Evolutionary conservation across 1,140 invertebrate species (phyloP).

Genomic region (Anadara kagoshimensis): DNA sequence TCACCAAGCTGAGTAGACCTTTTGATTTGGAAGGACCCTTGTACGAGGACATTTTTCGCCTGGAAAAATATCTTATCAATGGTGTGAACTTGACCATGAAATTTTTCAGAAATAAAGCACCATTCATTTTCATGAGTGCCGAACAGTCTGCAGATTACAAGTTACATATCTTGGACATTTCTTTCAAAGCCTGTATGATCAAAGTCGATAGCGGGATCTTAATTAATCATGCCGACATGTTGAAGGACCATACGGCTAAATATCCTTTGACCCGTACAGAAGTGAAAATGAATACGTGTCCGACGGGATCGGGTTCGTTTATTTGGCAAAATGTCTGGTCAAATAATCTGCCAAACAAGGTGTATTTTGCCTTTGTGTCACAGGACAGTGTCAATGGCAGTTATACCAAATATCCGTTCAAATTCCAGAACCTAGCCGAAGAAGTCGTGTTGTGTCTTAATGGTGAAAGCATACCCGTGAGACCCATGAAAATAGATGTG

Average conservation of each 20-base stretch:
- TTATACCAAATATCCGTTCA: conserved; percentile 33
- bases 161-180: conserved; percentile 18
- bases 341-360: conserved; percentile 21
- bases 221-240: conserved; percentile 22
- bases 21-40: conserved; percentile 23
- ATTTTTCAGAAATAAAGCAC: conserved; percentile 8
- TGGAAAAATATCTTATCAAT: conserved; percentile 26
- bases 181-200: conserved; percentile 17
- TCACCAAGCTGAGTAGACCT: conserved; percentile 6
- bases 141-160: conserved; percentile 14
- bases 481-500: conserved; percentile 21
- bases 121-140: conserved; percentile 18
- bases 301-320: conserved; percentile 31
- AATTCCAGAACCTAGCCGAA: conserved; percentile 17
- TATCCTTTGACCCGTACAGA: conserved; percentile 29
- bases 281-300: conserved; percentile 31
- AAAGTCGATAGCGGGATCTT: conserved; percentile 20
- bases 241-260: conserved; percentile 20
- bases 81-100: conserved; percentile 19
- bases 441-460: conserved; percentile 25
- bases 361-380: conserved; percentile 13
- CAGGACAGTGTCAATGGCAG: conserved; percentile 30
- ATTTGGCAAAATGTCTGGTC: conserved; percentile 31
- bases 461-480: conserved; percentile 20
- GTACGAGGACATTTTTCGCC: conserved; percentile 12